Conservation (phyloP, 2,113 vertebrate species). For the Grus americana region DNA sequence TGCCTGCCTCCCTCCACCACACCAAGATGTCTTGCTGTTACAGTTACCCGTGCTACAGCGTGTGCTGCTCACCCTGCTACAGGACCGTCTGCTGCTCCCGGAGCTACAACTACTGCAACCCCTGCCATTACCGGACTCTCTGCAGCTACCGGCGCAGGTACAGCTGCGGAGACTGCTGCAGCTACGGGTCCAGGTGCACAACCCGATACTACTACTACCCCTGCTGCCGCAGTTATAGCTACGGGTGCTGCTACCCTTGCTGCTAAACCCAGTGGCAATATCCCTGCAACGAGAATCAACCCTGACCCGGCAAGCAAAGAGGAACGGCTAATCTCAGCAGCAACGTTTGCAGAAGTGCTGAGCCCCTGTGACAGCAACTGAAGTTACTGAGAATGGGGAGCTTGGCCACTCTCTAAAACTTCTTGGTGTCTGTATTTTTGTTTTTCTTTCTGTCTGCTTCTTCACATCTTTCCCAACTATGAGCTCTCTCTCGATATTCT, state of each 20-base stretch:
- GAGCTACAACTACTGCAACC: neutral
- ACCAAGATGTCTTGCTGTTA: slow-evolving; percentile 26
- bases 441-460: neutral
- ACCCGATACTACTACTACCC: slow-evolving; percentile 14
- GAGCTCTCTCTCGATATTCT: neutral
- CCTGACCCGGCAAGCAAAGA: neutral
- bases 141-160: neutral
- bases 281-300: accelerated
- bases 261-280: neutral
- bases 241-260: neutral
- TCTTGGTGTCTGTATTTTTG: neutral
- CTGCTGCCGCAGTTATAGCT: neutral
- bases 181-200: accelerated
- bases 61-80: slow-evolving; percentile 18
- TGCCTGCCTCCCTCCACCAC: neutral
- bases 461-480: neutral
- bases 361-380: neutral
- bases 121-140: neutral
- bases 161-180: neutral
- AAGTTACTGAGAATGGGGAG: neutral
- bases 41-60: neutral
- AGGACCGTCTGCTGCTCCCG: neutral
- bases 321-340: accelerated
- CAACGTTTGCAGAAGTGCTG: accelerated
- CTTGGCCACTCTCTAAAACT: neutral